Base-by-base conservation (phyloP, 2,113 vertebrate genomes). In the Serilophus lunatus region DNA sequence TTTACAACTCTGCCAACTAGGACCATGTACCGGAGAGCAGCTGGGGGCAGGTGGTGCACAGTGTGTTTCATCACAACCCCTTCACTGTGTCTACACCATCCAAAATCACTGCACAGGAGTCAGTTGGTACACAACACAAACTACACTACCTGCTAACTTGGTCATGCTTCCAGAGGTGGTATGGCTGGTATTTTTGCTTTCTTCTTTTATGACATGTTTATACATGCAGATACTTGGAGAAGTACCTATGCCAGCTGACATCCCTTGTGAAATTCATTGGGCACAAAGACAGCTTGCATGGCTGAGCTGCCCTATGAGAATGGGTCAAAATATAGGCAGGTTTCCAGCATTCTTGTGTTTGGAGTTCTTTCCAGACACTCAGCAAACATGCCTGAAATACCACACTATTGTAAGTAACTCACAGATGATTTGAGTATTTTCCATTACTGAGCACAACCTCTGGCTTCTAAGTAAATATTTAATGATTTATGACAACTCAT, bases 11-110 rank as follows among this genome's bases (percentile, higher is more conserved):
- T 28, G 28, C 35, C 65, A 64, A 44, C 35, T 29, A 70, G 28
- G 31, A 31, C 35, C 2, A 1, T 1, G 5, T 26, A 50, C 16
- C 45, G 42, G 33, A 12, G 33, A 61, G 56, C 22, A 40, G 24
- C 50, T 50, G 28, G 10, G 54, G 50, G 31, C 9, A 25, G 33
- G 12, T 15, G 26, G 44, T 3, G 0, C 2, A 0, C 2, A 6
- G 22, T 57, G 66, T 53, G 18, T 36, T 89, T 33, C 40, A n/a
- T 22, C 3, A 0, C 25, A 45, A 17, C 11, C 40, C 17, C n/a
- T n/a, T 60, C 24, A 3, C 18, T 35, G 17, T 18, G 2, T 33
- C 20, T 15, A 13, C 7, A 1, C 6, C 3, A 23, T 8, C 50
- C 26, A 29, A 50, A 89, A 38, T 40, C 8, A 6, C 31, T 40